phyloP scores from a whole-genome alignment of 23 tunicate species.

The Styela clava region DNA sequence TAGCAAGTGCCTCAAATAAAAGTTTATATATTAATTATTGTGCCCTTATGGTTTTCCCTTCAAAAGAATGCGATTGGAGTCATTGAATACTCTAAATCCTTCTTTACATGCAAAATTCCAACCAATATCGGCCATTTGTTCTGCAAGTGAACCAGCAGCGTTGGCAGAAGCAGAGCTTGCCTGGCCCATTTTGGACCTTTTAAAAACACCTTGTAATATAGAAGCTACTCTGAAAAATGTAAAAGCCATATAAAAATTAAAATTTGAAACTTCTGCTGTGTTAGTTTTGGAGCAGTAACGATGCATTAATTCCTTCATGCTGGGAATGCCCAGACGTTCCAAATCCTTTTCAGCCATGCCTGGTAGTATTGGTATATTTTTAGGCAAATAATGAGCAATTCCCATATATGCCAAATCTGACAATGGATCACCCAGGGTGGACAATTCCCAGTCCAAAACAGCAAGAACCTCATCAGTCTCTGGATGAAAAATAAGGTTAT shows the following conservation, averaged over 20 bases:
- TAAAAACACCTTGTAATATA: constrained; percentile 95
- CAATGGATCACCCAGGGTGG: constrained; percentile 95
- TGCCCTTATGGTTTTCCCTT: neutral
- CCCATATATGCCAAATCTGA: constrained; percentile 84
- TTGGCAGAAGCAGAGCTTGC: constrained; percentile 73
- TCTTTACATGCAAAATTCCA: constrained; percentile 92
- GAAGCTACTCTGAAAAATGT: constrained; percentile 90
- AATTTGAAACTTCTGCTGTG: constrained; percentile 40
- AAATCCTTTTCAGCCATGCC: constrained; percentile 71
- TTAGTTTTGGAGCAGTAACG: constrained; percentile 53
- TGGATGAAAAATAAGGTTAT: constrained; percentile 82
- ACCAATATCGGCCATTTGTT: constrained; percentile 69
- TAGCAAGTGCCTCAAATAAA: too few relatives aligned
- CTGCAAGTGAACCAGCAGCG: constrained; percentile 66
- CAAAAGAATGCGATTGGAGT: neutral
- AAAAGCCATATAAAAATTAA: constrained; percentile 94
- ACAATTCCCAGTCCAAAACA: constrained; percentile 95
- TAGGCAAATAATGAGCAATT: constrained; percentile 65
- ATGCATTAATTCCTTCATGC: constrained; percentile 59
- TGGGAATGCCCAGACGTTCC: constrained; percentile 71
- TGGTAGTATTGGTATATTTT: constrained; percentile 62
- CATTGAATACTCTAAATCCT: constrained; percentile 73
- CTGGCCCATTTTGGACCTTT: constrained; percentile 86
- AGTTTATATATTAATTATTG: neutral
- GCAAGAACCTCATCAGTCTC: constrained; percentile 53